Evolutionary conservation across 2,888 invertebrate species (phyloP), one percentile per base, ranked within the genome.

Genomic region (Xestia xanthographa): DNA sequence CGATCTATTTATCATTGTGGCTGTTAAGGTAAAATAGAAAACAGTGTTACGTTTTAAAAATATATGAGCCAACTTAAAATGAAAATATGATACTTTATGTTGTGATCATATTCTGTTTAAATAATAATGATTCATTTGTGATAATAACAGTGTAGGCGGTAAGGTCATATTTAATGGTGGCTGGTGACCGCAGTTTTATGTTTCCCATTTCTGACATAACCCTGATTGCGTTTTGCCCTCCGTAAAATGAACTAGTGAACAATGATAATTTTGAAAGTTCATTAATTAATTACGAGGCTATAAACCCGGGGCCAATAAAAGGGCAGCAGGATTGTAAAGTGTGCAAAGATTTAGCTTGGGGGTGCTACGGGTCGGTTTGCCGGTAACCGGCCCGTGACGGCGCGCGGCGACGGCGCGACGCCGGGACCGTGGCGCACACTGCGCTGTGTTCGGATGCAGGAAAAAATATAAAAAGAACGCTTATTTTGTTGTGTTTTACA

Each of bases 391-490:
- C 87, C 93, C 94, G 93, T 94, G 93, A 92, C 95, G 87, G 93
- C 93, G 94, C 93, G 92, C 95, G 87, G 93, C 93, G 94, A 90
- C 93, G 92, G 84, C 91, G 89, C 86, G 94, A 87, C 94, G 93
- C 90, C 88, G 83, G 58, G 67, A 74, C 75, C 69, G 66, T 67
- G 45, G 17, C 67, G 82, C 86, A 83, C 85, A 82, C 62, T 85
- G 88, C 34, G 75, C 72, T 8, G 48, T 34, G 29, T 77, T 60
- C 45, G n/a, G 17, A 22, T 66, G 72, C 70, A 63, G 74, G 72
- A 80, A 73, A 80, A 79, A 75, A 82, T 69, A 75, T 68, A 48
- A 63, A 45, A 70, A 70, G 43, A 75, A 62, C 26, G 48, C 68
- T 66, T 80, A 83, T 79, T 69, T 48, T 66, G 45, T 26, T 45